Conservation (phyloP, 2,113 vertebrate species). For the Heptranchias perlo region DNA sequence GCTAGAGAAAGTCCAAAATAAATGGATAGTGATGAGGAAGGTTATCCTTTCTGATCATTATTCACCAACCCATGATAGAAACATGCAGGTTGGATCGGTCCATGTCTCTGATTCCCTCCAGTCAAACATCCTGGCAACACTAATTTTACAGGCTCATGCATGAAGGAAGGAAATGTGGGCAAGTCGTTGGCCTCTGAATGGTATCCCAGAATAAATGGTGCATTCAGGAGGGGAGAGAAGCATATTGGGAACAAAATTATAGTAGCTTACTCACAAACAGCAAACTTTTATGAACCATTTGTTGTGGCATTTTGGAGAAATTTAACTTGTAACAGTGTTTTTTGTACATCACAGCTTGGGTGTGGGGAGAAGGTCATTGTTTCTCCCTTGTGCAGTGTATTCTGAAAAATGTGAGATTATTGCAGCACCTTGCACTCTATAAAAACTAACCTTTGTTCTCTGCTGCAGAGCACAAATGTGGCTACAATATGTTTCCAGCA, state of each 20-base stretch:
- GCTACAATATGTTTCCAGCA: not conserved
- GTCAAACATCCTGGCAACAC: not conserved
- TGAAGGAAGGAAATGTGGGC: not conserved
- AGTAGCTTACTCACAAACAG: too few relatives aligned
- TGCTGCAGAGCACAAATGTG: too few relatives aligned
- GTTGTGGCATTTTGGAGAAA: not conserved
- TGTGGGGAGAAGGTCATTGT: not conserved
- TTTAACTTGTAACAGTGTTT: not conserved
- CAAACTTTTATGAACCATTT: not conserved
- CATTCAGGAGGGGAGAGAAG: not conserved
- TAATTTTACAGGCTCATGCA: not conserved
- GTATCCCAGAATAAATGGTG: not conserved
- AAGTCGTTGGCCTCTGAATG: not conserved
- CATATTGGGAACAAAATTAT: too few relatives aligned
- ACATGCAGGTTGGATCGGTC: not conserved
- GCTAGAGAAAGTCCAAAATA: not conserved
- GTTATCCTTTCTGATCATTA: not conserved
- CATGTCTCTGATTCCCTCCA: not conserved
- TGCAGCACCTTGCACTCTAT: not conserved
- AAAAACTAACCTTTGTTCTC: not conserved
- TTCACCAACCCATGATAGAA: not conserved
- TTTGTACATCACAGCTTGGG: not conserved
- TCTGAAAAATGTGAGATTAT: not conserved
- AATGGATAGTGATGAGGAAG: not conserved
- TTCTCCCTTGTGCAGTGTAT: not conserved